Base-by-base conservation (phyloP, 2,113 vertebrate genomes). In the Synchiropus splendidus region DNA sequence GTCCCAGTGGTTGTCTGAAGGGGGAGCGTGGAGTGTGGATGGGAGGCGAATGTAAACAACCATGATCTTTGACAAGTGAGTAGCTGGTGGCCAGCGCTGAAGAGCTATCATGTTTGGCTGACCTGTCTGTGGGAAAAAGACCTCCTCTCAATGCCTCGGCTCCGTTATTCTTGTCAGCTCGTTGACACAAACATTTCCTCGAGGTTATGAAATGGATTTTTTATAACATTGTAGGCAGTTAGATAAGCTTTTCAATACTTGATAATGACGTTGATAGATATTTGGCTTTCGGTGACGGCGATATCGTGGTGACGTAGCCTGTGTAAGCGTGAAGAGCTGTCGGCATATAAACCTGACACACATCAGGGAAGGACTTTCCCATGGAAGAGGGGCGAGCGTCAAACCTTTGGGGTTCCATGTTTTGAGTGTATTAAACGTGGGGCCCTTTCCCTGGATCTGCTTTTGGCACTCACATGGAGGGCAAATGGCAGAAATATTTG, bases 11-110 rank as follows among this genome's bases (percentile, higher is more conserved):
- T 55, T 36, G 59, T 42, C 47, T 52, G 61, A 58, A 73, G 56
- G 51, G 42, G 57, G 47, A 64, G 53, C 1, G 18, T 8, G 40
- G 30, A 17, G 40, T 45, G 39, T 5, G 48, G 74, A 83, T 59
- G 64, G 77, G 70, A 71, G 58, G 61, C 61, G 62, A 79, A 79
- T 71, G 72, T 77, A 82, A 83, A 84, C 80, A 70, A 51, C 45
- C 31, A 18, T 69, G 72, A 74, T 75, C 79, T 79, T 64, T 78
- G 70, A 80, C 75, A 65, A 39, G 31, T 27, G 27, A 66, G 62
- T 59, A 59, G 68, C 75, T 61, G 75, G 68, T 71, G 74, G 72
- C 75, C 74, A 51, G 30, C 54, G 38, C 39, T 30, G 15, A 34
- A 54, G 57, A 59, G 54, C 60, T 39, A 53, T 36, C 55, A 9